Conservation (phyloP, 2,888 invertebrate genomes). For the Formica aserva region DNA sequence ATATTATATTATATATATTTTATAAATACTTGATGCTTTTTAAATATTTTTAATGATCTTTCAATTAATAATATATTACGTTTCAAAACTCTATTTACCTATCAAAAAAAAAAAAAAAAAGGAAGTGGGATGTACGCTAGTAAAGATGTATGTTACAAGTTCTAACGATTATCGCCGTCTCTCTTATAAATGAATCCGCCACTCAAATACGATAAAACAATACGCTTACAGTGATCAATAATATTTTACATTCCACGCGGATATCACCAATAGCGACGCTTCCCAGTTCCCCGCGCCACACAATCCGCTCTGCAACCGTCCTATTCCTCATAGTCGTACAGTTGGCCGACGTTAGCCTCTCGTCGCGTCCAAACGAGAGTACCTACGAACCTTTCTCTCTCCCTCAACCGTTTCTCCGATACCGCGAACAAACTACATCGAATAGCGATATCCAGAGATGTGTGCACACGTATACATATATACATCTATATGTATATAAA, state of each 20-base stretch:
- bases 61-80: neutral
- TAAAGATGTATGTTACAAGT: neutral
- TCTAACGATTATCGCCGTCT: neutral
- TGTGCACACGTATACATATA: neutral
- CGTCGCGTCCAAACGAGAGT: constrained; percentile 16
- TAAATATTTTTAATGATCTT: neutral
- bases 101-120: neutral
- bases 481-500: neutral
- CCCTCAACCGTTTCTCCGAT: constrained; percentile 29
- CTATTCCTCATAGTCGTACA: constrained; percentile 25
- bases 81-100: neutral
- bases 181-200: neutral
- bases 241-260: constrained; percentile 35
- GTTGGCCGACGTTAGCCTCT: constrained; percentile 31
- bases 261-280: constrained; percentile 38
- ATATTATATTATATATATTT: neutral
- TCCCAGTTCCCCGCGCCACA: neutral
- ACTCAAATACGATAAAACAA: constrained; percentile 27
- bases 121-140: neutral
- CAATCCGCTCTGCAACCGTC: neutral
- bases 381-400: neutral
- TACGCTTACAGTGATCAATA: constrained; percentile 36
- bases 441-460: constrained; percentile 6
- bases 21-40: neutral
- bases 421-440: constrained; percentile 32